Evolutionary conservation across 2,113 vertebrate species (phyloP).

Genomic region (Gallinago jamesoni): DNA sequence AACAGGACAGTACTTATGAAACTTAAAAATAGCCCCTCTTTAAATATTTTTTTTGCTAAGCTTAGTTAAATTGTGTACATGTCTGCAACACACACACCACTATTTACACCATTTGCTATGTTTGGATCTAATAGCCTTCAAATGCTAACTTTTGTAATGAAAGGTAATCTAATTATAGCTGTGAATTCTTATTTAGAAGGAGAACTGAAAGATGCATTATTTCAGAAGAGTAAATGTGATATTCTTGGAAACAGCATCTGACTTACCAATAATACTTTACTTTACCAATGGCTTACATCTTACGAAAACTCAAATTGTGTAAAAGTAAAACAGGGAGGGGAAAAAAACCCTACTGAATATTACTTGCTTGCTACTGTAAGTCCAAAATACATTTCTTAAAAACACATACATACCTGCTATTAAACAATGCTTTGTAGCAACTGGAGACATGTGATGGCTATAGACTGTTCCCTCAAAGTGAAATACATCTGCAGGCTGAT

Average conservation of each 20-base stretch:
- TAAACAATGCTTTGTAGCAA: constrained; percentile 92
- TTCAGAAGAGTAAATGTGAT: neutral
- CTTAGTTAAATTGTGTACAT: neutral
- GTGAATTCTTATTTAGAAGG: neutral
- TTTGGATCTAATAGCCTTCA: neutral
- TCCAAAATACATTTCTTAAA: neutral
- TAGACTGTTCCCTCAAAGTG: constrained; percentile 92
- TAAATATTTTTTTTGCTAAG: neutral
- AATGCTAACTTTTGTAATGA: neutral
- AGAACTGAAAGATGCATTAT: neutral
- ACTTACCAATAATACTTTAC: neutral
- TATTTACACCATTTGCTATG: neutral
- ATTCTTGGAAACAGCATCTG: neutral
- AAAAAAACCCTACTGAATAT: neutral
- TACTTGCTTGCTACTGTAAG: neutral
- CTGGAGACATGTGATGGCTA: constrained; percentile 93
- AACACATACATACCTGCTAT: constrained; percentile 85
- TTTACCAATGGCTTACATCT: neutral
- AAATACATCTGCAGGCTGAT: constrained; percentile 89
- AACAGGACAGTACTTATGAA: neutral
- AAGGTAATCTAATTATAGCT: neutral
- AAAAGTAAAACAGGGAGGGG: neutral
- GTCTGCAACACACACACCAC: neutral
- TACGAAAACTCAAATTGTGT: neutral
- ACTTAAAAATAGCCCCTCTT: neutral